A percentile compares a stretch with the other conserved stretches of the same genome.
phyloP scores from a whole-genome alignment of 2,797 vertebrate species.

The Galagoides demidoff region DNA sequence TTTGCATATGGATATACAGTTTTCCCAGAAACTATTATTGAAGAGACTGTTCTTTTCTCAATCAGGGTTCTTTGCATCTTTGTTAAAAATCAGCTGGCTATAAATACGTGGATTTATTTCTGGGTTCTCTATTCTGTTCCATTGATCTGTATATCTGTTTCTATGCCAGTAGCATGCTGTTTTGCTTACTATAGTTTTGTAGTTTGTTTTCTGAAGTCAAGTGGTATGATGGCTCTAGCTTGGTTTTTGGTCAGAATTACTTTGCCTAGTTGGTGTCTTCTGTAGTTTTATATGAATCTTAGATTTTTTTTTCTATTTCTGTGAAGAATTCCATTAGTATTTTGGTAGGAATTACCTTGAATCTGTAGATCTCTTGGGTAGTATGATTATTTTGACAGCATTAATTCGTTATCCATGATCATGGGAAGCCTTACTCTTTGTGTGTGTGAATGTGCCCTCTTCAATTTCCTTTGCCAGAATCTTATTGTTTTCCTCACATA shows the following conservation, averaged over 20 bases:
- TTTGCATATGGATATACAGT: background rate
- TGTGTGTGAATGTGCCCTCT: background rate
- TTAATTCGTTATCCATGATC: background rate
- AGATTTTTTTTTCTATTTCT: background rate
- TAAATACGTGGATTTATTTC: background rate
- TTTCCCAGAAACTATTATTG: background rate
- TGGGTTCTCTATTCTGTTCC: background rate
- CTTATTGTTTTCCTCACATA: background rate
- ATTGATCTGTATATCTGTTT: background rate
- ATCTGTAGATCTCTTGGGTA: background rate
- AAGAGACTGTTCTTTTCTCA: background rate
- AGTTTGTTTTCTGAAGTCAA: background rate
- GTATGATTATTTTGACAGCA: background rate
- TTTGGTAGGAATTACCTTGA: background rate
- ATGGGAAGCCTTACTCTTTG: background rate
- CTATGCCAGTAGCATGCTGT: background rate
- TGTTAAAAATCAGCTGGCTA: background rate
- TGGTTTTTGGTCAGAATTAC: background rate
- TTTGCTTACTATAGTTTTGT: background rate
- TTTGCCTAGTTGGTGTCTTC: background rate
- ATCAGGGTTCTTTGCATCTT: background rate
- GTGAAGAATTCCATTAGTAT: background rate
- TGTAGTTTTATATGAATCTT: background rate
- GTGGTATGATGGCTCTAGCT: background rate
- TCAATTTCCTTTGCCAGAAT: background rate